Base-by-base conservation (phyloP, 1,140 invertebrate species). In the Oncopeltus fasciatus region DNA sequence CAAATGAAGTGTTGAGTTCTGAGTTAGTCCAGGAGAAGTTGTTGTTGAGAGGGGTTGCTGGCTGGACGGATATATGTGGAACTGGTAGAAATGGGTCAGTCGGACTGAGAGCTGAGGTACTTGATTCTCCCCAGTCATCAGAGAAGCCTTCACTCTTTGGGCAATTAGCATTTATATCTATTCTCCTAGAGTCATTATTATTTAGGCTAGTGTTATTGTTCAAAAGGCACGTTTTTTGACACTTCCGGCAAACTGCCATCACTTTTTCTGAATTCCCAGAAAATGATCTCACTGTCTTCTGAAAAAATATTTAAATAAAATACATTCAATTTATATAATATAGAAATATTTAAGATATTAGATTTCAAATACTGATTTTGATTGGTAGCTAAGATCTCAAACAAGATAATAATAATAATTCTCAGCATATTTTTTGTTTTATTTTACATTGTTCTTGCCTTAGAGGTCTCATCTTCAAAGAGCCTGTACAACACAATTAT, bases 51-150 rank as follows among this genome's bases (percentile, higher is more conserved):
- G 86, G 85, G 2, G 85, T 88, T 14, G 86, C 83, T 53, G 86
- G 86, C 21, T 86, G 76, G 27, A 88, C 82, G 16, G 85, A 78
- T 68, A 88, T 88, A 71, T 83, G 84, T 49, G 76, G 77, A 24
- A 78, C 67, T 21, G 76, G 76, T 2, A 74, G 74, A 65, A 78
- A 78, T 9, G 77, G 77, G 63, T 77, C 76, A 12, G 73, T 70
- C 2, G 68, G 61, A 26, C 49, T 65, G n/a, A 62, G 9, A 1
- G 58, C 38, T 26, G 43, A 28, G 2, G 64, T 21, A 53, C 63
- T 63, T 65, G 60, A 29, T 29, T 59, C 33, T 62, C 46, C 27
- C 51, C 49, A 60, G 47, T 60, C 31, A 29, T 29, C 63, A 16
- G n/a, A 51, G 44, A 62, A 63, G 14, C 14, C 31, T 26, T 29